Evolutionary conservation across 2,888 invertebrate genomes (phyloP).

Genomic region (Stenotaenia linearis): DNA sequence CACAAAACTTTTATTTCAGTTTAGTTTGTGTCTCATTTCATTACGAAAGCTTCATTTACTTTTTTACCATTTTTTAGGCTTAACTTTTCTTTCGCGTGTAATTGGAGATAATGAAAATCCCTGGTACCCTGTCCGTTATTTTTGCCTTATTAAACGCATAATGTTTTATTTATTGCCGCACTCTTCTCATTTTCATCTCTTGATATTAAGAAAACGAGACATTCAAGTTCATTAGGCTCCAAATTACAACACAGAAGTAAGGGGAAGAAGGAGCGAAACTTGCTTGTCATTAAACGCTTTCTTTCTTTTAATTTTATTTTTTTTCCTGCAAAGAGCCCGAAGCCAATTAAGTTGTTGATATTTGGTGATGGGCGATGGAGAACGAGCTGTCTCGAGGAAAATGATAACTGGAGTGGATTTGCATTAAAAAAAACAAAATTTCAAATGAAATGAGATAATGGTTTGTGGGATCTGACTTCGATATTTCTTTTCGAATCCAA

Average conservation of each 20-base stretch:
- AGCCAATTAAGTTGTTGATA: constrained; percentile 17
- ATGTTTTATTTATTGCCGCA: constrained; percentile 9
- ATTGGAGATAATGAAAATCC: constrained; percentile 22
- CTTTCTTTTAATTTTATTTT: neutral
- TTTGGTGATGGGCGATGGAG: neutral
- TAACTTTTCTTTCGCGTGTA: neutral
- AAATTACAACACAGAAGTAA: constrained; percentile 5
- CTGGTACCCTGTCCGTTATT: constrained; percentile 13
- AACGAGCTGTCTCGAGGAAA: neutral
- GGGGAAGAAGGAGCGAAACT: neutral
- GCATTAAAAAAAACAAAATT: neutral
- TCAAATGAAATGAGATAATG: neutral
- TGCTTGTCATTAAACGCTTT: constrained; percentile 23
- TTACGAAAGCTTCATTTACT: neutral
- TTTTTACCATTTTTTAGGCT: neutral
- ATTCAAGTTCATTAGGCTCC: constrained; percentile 26
- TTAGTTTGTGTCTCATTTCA: neutral
- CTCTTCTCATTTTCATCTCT: constrained; percentile 23
- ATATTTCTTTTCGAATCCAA: neutral
- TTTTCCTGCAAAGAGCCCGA: neutral
- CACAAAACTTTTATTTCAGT: neutral
- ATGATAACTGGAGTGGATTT: neutral
- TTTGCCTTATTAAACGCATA: constrained; percentile 19
- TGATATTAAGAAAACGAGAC: constrained; percentile 24
- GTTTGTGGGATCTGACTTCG: neutral